phyloP scores from a whole-genome alignment of 2,797 vertebrate genomes.

The Gobio occitaniae region DNA sequence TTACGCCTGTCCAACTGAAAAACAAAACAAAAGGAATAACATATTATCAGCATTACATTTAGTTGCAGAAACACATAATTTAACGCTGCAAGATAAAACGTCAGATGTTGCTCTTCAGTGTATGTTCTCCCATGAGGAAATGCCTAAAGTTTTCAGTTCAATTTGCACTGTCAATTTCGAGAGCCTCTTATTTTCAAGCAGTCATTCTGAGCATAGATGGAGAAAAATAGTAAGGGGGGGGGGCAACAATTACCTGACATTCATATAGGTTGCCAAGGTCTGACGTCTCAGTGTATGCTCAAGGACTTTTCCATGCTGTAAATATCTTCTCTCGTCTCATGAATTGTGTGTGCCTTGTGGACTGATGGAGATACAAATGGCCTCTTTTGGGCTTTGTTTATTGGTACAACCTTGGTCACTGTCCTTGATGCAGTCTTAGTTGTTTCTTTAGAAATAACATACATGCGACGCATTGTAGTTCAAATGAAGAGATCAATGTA shows the following conservation, averaged over 20 bases:
- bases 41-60: conserved; percentile 4
- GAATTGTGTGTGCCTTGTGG: conserved; percentile 18
- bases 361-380: conserved; percentile 36
- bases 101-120: conserved; percentile 5
- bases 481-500: background rate
- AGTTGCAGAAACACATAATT: background rate
- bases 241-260: conserved; percentile 40
- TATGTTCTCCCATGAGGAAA: background rate
- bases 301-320: conserved; percentile 42
- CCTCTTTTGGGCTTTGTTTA: conserved; percentile 31
- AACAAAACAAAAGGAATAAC: background rate
- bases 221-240: conserved; percentile 28
- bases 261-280: conserved; percentile 43
- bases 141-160: conserved; percentile 16
- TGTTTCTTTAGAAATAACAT: background rate
- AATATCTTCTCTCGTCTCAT: conserved; percentile 20
- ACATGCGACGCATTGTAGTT: background rate
- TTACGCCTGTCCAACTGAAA: background rate
- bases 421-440: background rate
- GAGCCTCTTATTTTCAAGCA: conserved; percentile 26
- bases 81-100: background rate
- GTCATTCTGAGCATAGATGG: conserved; percentile 47
- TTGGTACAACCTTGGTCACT: conserved; percentile 17
- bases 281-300: conserved; percentile 43
- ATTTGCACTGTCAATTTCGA: conserved; percentile 26